phyloP scores from a whole-genome alignment of 2,888 invertebrate genomes.

The Archips xylosteana region DNA sequence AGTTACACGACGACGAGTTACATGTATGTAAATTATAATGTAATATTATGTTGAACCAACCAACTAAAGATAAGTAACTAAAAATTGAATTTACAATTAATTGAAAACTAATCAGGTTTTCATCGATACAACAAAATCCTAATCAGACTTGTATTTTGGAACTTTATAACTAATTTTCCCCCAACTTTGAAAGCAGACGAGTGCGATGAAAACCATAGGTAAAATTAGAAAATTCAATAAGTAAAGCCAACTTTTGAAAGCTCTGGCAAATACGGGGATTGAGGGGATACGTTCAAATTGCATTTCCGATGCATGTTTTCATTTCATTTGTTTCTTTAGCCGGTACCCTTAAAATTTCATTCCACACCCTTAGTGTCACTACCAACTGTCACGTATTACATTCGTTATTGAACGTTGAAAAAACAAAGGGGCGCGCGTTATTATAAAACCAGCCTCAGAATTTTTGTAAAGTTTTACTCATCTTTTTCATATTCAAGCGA shows the following conservation, averaged over 20 bases:
- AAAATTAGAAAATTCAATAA: background rate
- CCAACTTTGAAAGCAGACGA: no score
- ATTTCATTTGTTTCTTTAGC: background rate
- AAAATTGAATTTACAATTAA: no score
- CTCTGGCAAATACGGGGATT: no score
- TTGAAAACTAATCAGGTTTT: no score
- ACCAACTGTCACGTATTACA: constrained; percentile 4
- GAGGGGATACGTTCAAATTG: background rate
- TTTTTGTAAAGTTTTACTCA: background rate
- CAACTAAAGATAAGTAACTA: no score
- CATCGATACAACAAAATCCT: no score
- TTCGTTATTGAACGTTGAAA: background rate
- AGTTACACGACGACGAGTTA: no score
- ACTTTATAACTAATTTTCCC: no score
- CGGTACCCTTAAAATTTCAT: background rate
- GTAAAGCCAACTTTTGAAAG: background rate
- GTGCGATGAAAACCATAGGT: background rate
- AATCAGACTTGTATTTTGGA: no score
- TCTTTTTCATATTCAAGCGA: constrained; percentile 9
- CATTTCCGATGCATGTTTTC: constrained; percentile 1
- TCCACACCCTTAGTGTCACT: background rate
- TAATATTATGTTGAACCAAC: no score
- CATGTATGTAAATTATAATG: no score
- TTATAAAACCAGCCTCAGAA: background rate
- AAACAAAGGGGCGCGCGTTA: background rate